Evolutionary conservation across 2,888 invertebrate genomes (phyloP), one percentile per base, ranked within the genome.

Genomic region (Cosmorhoe ocellata): DNA sequence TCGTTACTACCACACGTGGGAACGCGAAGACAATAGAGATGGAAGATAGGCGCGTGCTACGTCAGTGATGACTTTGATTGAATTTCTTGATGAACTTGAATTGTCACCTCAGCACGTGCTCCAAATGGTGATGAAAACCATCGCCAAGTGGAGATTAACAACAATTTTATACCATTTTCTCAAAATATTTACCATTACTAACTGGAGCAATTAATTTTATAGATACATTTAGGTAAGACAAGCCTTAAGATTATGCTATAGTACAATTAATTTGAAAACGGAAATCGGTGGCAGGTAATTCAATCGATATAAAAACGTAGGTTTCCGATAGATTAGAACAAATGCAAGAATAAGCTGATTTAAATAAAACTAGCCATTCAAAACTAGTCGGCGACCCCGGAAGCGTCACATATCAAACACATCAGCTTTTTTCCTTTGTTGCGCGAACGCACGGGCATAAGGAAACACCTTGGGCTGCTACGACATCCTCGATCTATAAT

Each of bases 371-470:
- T 36, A 44, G 38, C 31, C 46, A 47, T 64, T 61, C 51, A 56
- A 62, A 67, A 66, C 59, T 52, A 61, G 54, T 55, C 42, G 51
- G 50, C 58, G 63, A 64, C 70, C 66, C 64, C 74, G 73, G 73
- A 72, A 72, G 66, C 61, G 39, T 49, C 56, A 57, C 55, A 59
- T 65, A 64, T 65, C 64, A 53, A 51, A 54, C 66, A 62, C 63
- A 69, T 68, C 67, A 67, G 62, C 62, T 57, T 63, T 66, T 71
- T 71, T 70, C 71, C 74, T 74, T 71, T 71, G 71, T 69, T 69
- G 56, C 46, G 55, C 62, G 55, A 55, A 30, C 48, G 53, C 53
- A 40, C 52, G 56, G 64, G 64, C 66, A 64, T 64, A 62, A 75
- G 74, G 74, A 75, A 75, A 67, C 63, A 66, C 74, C 74, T 75